phyloP scores from a whole-genome alignment of 1,140 invertebrate genomes.

The Brachionus angularis region DNA sequence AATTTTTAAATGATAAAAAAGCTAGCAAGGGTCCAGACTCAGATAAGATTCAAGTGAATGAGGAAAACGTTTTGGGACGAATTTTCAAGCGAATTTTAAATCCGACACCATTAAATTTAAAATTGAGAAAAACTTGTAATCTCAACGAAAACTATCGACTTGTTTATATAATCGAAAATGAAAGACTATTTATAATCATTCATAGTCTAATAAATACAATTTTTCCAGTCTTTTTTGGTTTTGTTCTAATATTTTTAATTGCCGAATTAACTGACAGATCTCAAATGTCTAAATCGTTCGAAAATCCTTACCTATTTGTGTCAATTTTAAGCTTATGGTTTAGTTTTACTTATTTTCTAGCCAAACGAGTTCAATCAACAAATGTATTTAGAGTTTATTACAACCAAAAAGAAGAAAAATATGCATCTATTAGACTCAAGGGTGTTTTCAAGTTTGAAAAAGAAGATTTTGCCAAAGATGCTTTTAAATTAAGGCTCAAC shows the following conservation, averaged over 20 bases:
- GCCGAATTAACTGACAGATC: neutral
- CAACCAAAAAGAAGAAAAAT: constrained; percentile 39
- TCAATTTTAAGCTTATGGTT: constrained; percentile 17
- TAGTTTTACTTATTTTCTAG: constrained; percentile 9
- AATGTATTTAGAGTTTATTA: constrained; percentile 41
- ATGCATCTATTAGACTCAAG: constrained; percentile 21
- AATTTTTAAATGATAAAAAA: constrained; percentile 10
- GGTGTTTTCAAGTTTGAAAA: constrained; percentile 30
- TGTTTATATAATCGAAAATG: constrained; percentile 37
- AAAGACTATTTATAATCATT: constrained; percentile 11
- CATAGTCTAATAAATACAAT: neutral
- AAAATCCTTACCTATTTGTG: constrained; percentile 17
- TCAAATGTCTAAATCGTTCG: constrained; percentile 7
- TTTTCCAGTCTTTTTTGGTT: neutral
- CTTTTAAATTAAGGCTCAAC: neutral
- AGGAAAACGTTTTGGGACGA: neutral
- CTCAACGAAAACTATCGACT: constrained; percentile 37
- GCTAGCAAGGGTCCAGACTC: neutral
- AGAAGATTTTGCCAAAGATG: constrained; percentile 31
- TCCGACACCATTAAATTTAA: constrained; percentile 31
- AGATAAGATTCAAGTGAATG: neutral
- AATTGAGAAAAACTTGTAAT: constrained; percentile 10
- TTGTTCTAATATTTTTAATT: neutral
- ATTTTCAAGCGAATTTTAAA: neutral
- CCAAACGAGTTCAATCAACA: constrained; percentile 5